Conservation (phyloP, 2,888 invertebrate species). For the Chrysina gloriosa region DNA sequence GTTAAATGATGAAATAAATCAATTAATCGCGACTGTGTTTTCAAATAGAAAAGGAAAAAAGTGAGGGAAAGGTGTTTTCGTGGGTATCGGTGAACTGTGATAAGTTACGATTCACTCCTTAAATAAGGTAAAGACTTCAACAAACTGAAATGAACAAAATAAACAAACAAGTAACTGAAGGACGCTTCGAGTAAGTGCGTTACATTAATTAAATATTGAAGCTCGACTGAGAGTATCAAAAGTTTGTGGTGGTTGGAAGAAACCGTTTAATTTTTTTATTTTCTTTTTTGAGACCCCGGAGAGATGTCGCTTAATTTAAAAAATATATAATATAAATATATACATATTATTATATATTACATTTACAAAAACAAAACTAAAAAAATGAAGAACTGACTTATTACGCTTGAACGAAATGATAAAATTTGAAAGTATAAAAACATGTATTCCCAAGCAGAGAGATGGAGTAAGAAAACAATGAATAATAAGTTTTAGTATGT, state of each 20-base stretch:
- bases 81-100: constrained; percentile 63
- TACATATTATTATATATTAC: constrained; percentile 41
- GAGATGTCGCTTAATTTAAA: constrained; percentile 33
- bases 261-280: too few species aligned
- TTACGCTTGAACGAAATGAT: constrained; percentile 56
- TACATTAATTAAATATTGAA: too few species aligned
- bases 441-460: constrained; percentile 53
- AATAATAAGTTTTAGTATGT: constrained; percentile 56
- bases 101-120: constrained; percentile 50
- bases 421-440: constrained; percentile 8
- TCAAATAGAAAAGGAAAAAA: too few species aligned
- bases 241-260: too few species aligned
- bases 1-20: too few species aligned
- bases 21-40: too few species aligned
- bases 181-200: too few species aligned
- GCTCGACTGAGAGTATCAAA: too few species aligned
- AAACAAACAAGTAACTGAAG: constrained; percentile 2
- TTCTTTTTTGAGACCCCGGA: too few species aligned
- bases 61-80: too few species aligned
- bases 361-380: constrained; percentile 24
- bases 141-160: too few species aligned
- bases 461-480: constrained; percentile 46
- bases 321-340: constrained; percentile 39
- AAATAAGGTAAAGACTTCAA: too few species aligned
- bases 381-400: constrained; percentile 48